Base-by-base conservation (phyloP, 30 jellyfish, hydroid and myxozoan species). In the Turritopsis rubra region DNA sequence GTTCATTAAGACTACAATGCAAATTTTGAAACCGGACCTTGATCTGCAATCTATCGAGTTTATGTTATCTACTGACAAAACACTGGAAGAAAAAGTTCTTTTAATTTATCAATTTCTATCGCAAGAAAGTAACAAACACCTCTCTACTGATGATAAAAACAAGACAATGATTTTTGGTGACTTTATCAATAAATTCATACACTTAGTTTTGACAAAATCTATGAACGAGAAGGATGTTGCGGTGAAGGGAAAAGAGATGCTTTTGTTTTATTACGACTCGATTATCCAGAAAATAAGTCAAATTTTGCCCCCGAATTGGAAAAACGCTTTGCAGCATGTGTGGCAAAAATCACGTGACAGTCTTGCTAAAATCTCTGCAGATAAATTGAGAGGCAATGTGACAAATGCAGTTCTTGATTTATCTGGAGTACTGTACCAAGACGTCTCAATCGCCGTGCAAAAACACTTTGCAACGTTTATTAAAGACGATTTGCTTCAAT, bases 371-470 rank as follows among this genome's bases (percentile, higher is more conserved):
- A 74, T 77, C 4, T 29, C 30, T 20, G 74, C 68, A 52, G 68
- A 84, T 72, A 75, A 84, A 3, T 52, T 89, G 9, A 74, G 74
- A 28, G 52, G 71, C 18, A 84, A 89, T 73, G 75, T 92, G 80
- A 89, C 96, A 0, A 65, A 54, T 71, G 81, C 75, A 17, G 65
- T 89, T 52, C 79, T 89, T 41, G 66, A 52, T 13, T n/a, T 89
- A 78, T 89, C 84, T n/a, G 89, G 52, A 30, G 29, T 53, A 4
- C 53, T 79, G 54, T 68, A 26, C 73, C 66, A 84, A 27, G 89
- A 52, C 21, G 84, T 73, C 16, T 21, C 54, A 20, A 52, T 66
- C 21, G 84, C 79, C 26, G 27, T 88, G 83, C 89, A 19, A 66
- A 0, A 68, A n/a, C 31, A 68, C 28, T n/a, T 68, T 23, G 8